phyloP scores from a whole-genome alignment of 2,113 vertebrate genomes.

The Siniperca chuatsi region DNA sequence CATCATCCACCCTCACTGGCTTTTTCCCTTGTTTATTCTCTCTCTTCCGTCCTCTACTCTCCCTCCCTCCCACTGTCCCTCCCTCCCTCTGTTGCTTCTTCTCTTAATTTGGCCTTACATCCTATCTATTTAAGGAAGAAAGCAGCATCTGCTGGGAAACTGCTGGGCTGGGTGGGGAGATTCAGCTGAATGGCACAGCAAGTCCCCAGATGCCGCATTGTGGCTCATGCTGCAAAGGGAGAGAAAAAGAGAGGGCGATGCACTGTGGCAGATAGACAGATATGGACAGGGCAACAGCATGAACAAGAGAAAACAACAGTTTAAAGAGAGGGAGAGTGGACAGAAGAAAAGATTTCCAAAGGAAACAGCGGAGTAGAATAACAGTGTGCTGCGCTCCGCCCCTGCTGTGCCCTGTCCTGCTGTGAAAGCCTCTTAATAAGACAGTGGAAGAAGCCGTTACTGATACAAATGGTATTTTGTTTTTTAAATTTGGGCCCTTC shows the following conservation, averaged over 20 bases:
- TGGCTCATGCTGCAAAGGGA: constrained; percentile 21
- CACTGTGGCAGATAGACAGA: constrained; percentile 49
- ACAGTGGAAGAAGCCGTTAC: background rate
- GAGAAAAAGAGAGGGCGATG: constrained; percentile 19
- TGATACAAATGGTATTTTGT: background rate
- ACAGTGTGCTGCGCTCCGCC: constrained; percentile 15
- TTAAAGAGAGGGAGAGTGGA: background rate
- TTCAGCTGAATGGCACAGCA: constrained; percentile 58
- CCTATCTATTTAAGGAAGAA: constrained; percentile 72
- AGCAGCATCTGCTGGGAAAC: constrained; percentile 63
- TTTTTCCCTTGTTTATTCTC: constrained; percentile 43
- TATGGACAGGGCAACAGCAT: constrained; percentile 15
- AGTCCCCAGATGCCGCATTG: constrained; percentile 52
- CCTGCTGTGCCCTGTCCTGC: constrained; percentile 16
- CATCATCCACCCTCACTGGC: background rate
- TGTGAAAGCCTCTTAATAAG: no score
- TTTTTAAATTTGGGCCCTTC: background rate
- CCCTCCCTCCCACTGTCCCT: background rate
- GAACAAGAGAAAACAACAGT: constrained; percentile 16
- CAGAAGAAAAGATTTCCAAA: constrained; percentile 1
- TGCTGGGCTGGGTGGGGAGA: constrained; percentile 34
- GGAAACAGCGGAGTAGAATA: background rate
- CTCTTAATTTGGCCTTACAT: constrained; percentile 59
- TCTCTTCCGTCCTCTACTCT: constrained; percentile 1
- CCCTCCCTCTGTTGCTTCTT: constrained; percentile 10